These are phyloP conservation scores for Ophioninae sp. DNA, from an alignment of 2,888 invertebrate genomes.

Conservation along the genomic window DNA sequence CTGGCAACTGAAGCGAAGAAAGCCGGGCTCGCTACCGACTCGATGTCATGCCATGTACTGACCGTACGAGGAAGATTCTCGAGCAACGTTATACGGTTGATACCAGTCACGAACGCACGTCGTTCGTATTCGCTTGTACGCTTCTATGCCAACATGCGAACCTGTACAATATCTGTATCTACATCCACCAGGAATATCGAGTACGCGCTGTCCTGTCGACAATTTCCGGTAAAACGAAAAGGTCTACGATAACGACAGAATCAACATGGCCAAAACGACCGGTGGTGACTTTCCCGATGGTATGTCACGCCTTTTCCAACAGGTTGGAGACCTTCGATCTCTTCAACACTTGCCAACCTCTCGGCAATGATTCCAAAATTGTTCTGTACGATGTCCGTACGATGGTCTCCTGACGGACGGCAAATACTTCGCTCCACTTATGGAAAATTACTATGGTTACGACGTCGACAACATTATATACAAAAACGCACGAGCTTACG, in stretches of 20 bases:
- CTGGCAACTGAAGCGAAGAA: not conserved
- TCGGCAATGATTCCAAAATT: not conserved
- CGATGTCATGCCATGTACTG: constrained; percentile 57
- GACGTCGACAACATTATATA: constrained; percentile 53
- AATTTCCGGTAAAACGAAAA: constrained; percentile 4
- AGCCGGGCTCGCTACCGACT: constrained; percentile 29
- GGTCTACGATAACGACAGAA: not conserved
- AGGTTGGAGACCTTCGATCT: not conserved
- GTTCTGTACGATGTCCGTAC: constrained; percentile 2
- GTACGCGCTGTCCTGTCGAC: constrained; percentile 12
- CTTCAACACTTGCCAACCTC: not conserved
- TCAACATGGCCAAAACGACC: not conserved
- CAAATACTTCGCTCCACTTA: constrained; percentile 17
- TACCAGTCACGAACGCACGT: not conserved
- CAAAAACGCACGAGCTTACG: constrained; percentile 5
- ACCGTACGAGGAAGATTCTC: constrained; percentile 26
- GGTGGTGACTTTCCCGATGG: not conserved
- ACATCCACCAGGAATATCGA: not conserved
- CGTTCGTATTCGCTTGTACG: not conserved
- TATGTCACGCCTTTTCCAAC: not conserved
- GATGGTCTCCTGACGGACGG: constrained; percentile 16
- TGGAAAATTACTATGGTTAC: constrained; percentile 63
- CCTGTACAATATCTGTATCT: constrained; percentile 11
- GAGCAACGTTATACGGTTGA: constrained; percentile 5
- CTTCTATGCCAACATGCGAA: not conserved